phyloP scores from a whole-genome alignment of 2,113 vertebrate species.

The Carlito syrichta region DNA sequence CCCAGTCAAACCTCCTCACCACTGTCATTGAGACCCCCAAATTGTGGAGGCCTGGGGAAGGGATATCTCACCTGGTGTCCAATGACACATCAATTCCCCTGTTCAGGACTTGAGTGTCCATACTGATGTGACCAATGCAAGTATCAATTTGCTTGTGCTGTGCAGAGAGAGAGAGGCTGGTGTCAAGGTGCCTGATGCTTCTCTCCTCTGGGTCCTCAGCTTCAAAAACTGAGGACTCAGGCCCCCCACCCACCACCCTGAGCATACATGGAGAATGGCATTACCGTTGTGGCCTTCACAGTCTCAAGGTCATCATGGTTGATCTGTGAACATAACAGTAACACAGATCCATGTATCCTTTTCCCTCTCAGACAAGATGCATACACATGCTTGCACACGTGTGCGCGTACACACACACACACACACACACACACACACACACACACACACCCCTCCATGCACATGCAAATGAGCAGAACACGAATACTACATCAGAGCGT shows the following conservation, averaged over 20 bases:
- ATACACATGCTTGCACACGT: too few species aligned
- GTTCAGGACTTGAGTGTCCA: too few species aligned
- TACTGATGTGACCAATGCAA: too few species aligned
- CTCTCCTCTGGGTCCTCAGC: not conserved
- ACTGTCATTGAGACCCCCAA: too few species aligned
- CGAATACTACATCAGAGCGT: not conserved
- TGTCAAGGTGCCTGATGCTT: not conserved
- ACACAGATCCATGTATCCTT: not conserved
- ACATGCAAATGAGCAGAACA: rapidly evolving
- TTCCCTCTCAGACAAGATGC: not conserved
- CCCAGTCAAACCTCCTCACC: too few species aligned
- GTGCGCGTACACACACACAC: too few species aligned
- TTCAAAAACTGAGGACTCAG: not conserved
- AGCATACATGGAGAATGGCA: not conserved
- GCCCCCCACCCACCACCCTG: not conserved
- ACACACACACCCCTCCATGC: too few species aligned
- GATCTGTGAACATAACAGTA: not conserved
- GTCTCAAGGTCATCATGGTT: rapidly evolving
- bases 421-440: not conserved
- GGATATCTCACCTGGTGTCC: too few species aligned
- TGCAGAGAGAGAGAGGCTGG: not conserved
- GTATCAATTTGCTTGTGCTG: too few species aligned
- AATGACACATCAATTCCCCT: too few species aligned
- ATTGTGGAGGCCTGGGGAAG: too few species aligned
- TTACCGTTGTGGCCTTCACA: rapidly evolving